Percentiles rank a stretch among this genome's conserved stretches.
Evolutionary conservation across 2,797 vertebrate genomes (phyloP).

Genomic region (Tadarida brasiliensis): DNA sequence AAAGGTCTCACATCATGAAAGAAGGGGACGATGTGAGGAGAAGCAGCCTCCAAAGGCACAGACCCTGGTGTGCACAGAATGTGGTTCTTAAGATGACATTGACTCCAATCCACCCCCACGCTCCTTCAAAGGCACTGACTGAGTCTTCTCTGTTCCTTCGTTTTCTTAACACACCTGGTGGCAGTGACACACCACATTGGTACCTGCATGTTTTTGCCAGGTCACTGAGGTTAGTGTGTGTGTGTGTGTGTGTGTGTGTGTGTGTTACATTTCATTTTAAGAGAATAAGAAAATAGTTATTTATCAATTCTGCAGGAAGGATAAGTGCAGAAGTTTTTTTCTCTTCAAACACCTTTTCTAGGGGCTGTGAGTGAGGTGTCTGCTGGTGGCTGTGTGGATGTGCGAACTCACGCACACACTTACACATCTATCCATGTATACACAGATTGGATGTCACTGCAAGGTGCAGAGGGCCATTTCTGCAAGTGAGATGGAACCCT

Average conservation of each 20-base stretch:
- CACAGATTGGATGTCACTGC: not conserved
- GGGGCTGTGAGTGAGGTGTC: not conserved
- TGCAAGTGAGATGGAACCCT: not conserved
- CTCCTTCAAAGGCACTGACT: not conserved
- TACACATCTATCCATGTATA: no score
- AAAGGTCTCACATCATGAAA: not conserved
- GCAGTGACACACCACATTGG: not conserved
- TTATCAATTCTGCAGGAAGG: not conserved
- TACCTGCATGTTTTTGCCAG: not conserved
- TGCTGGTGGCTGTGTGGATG: not conserved
- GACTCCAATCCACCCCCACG: rapidly evolving
- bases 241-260: not conserved
- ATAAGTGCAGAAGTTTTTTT: not conserved
- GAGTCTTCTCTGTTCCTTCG: not conserved
- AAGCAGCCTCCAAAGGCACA: not conserved
- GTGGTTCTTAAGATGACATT: not conserved
- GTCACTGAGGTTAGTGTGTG: not conserved
- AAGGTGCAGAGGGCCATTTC: not conserved
- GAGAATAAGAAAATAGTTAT: not conserved
- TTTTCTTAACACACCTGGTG: not conserved
- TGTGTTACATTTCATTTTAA: constrained; percentile 20
- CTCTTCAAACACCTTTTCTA: not conserved
- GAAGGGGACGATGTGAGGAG: not conserved
- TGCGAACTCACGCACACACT: not conserved
- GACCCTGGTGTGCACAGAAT: not conserved